Evolutionary conservation across 1,140 invertebrate genomes (phyloP).

Genomic region (Rhopalosiphum padi): DNA sequence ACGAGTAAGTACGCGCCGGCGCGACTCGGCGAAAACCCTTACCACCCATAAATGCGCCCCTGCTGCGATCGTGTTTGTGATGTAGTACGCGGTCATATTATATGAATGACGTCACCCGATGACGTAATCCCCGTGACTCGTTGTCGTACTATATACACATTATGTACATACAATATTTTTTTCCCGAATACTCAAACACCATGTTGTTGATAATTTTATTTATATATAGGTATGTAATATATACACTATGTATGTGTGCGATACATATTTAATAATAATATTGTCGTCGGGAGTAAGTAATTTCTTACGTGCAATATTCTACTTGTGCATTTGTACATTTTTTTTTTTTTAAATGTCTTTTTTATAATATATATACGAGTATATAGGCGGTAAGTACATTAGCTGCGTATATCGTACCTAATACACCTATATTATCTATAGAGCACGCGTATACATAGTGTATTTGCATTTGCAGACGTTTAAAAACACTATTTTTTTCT

Average conservation of each 20-base stretch:
- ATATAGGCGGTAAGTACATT: neutral
- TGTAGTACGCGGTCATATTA: slow-evolving; percentile 9
- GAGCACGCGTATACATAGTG: neutral
- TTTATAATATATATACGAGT: neutral
- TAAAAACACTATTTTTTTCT: too few relatives aligned
- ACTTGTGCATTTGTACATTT: neutral
- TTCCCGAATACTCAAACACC: neutral
- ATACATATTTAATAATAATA: neutral
- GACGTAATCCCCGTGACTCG: slow-evolving; percentile 1
- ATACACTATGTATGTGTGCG: neutral
- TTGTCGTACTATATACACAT: neutral
- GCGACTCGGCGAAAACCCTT: neutral
- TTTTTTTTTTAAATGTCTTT: neutral
- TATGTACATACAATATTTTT: neutral
- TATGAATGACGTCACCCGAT: slow-evolving; percentile 8
- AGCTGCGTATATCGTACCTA: neutral
- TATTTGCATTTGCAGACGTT: neutral
- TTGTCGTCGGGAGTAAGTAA: neutral
- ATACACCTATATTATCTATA: neutral
- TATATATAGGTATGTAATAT: too few relatives aligned
- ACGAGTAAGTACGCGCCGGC: neutral
- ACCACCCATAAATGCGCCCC: slow-evolving; percentile 9
- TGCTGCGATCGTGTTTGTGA: slow-evolving; percentile 3
- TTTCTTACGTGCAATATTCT: neutral
- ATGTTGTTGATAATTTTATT: neutral